Evolutionary conservation across 2,888 invertebrate genomes (phyloP).

Genomic region (Oxyteleia sp.): DNA sequence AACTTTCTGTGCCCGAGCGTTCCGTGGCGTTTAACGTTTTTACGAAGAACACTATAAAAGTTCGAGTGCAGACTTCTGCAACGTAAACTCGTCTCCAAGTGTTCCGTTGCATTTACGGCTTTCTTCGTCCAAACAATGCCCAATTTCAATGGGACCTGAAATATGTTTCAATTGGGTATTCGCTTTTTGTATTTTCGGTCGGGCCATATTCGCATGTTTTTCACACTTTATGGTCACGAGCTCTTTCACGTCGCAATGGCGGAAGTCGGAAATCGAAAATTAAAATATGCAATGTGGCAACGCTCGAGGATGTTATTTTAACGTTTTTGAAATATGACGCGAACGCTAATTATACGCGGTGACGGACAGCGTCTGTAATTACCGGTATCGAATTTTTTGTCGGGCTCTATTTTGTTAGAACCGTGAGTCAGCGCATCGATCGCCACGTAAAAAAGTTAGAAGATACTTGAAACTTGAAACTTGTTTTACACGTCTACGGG

Average conservation of each 20-base stretch:
- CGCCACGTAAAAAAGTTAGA: neutral
- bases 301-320: neutral
- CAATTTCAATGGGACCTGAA: too few relatives aligned
- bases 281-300: neutral
- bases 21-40: too few relatives aligned
- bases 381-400: conserved; percentile 6
- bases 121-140: too few relatives aligned
- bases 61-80: too few relatives aligned
- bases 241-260: neutral
- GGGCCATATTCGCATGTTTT: conserved; percentile 23
- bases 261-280: conserved; percentile 9
- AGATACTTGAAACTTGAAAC: neutral
- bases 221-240: conserved; percentile 33
- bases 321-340: neutral
- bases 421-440: conserved; percentile 5
- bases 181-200: conserved; percentile 1
- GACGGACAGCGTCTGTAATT: conserved; percentile 7
- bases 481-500: conserved; percentile 20
- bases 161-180: conserved; percentile 32
- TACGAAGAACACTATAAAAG: too few relatives aligned
- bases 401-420: conserved; percentile 1
- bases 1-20: too few relatives aligned
- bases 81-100: too few relatives aligned
- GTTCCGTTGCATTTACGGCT: too few relatives aligned
- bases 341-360: neutral